Conservation (phyloP, 2,888 invertebrate genomes). For the Alitta virens region DNA sequence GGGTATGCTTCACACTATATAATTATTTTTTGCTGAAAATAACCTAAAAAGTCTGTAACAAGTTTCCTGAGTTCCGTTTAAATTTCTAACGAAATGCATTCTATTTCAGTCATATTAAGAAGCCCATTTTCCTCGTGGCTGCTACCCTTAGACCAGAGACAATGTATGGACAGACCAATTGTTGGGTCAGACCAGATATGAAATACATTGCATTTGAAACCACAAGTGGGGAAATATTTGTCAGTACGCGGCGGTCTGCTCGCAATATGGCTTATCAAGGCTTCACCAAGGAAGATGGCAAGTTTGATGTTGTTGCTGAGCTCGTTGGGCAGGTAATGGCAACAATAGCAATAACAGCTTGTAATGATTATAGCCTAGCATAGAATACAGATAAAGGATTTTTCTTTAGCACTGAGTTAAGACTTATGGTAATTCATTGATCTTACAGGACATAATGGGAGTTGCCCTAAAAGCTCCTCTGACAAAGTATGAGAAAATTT, state of each 20-base stretch:
- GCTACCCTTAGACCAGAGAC: conserved; percentile 98
- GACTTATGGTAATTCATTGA: too few relatives aligned
- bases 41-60: too few relatives aligned
- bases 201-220: conserved; percentile 81
- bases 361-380: too few relatives aligned
- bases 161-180: conserved; percentile 99
- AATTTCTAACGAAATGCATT: not conserved
- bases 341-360: too few relatives aligned
- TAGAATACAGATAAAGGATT: too few relatives aligned
- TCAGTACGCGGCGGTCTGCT: conserved; percentile 85
- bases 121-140: conserved; percentile 78
- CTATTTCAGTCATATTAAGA: not conserved
- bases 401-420: too few relatives aligned
- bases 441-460: conserved; percentile 74
- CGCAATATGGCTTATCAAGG: conserved; percentile 95
- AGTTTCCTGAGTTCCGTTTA: too few relatives aligned
- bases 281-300: conserved; percentile 78
- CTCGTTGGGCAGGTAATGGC: conserved; percentile 55
- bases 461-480: conserved; percentile 79
- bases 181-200: conserved; percentile 95
- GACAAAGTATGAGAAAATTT: conserved; percentile 78
- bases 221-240: conserved; percentile 72
- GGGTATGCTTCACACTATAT: too few relatives aligned
- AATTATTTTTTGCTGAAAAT: too few relatives aligned
- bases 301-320: conserved; percentile 67